Percentiles rank a stretch among this genome's conserved stretches.
Evolutionary conservation across 2,797 vertebrate species (phyloP).

Genomic region (Leontocebus nigricollis): DNA sequence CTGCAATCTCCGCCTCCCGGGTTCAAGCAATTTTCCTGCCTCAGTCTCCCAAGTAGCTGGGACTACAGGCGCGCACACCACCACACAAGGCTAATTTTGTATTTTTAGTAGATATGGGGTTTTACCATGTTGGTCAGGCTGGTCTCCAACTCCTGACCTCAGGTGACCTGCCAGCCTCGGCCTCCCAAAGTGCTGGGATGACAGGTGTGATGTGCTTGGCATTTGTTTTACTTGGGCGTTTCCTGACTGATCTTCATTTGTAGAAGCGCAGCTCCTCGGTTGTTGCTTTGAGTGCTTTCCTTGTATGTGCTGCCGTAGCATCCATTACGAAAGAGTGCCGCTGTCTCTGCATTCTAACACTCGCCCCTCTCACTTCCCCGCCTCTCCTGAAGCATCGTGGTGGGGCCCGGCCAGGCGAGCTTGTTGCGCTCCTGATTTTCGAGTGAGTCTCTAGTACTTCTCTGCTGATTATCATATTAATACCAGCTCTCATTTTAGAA

Average conservation of each 20-base stretch:
- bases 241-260: not conserved
- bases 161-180: not conserved
- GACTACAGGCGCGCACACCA: accelerated
- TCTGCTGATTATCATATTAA: not conserved
- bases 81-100: not conserved
- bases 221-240: not conserved
- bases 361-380: accelerated
- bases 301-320: accelerated
- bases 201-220: not conserved
- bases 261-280: not conserved
- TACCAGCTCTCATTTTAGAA: constrained; percentile 24
- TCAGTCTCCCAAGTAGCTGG: not conserved
- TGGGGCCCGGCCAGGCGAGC: accelerated
- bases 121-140: not conserved
- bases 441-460: not conserved
- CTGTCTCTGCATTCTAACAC: accelerated
- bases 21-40: not conserved
- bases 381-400: accelerated
- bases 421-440: not conserved
- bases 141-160: not conserved
- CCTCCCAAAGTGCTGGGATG: not conserved
- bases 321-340: accelerated
- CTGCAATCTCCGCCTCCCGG: not conserved
- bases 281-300: not conserved
- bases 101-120: not conserved